These are phyloP conservation scores for Volucella bombylans DNA, from an alignment of 2,888 invertebrate genomes.

Conservation along the genomic window DNA sequence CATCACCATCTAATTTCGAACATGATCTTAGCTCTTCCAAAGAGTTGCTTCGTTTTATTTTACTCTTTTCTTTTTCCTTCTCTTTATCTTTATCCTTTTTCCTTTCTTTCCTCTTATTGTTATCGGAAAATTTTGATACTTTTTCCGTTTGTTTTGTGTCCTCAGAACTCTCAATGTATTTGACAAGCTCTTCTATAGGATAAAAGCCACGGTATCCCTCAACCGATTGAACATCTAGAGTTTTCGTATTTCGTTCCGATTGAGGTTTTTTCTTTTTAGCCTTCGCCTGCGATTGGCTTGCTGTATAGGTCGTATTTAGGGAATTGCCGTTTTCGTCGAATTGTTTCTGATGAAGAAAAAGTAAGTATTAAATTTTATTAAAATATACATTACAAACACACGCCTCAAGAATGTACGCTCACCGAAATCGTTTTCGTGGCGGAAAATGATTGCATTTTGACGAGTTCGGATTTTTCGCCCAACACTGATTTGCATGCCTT, in stretches of 20 bases:
- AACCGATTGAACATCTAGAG: slow-evolving; percentile 84
- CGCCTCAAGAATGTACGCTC: slow-evolving; percentile 66
- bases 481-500: slow-evolving; percentile 78
- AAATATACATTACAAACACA: slow-evolving; percentile 46
- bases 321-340: slow-evolving; percentile 92
- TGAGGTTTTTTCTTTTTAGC: slow-evolving; percentile 85
- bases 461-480: slow-evolving; percentile 76
- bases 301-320: slow-evolving; percentile 82
- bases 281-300: slow-evolving; percentile 85
- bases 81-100: slow-evolving; percentile 82
- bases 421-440: slow-evolving; percentile 76
- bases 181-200: slow-evolving; percentile 89
- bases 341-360: slow-evolving; percentile 84
- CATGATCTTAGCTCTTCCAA: slow-evolving; percentile 90
- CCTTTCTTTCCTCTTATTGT: slow-evolving; percentile 83
- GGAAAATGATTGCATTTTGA: slow-evolving; percentile 75
- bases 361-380: slow-evolving; percentile 52
- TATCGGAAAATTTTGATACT: slow-evolving; percentile 76
- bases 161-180: slow-evolving; percentile 88
- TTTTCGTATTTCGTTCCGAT: slow-evolving; percentile 83
- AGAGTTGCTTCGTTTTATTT: slow-evolving; percentile 88
- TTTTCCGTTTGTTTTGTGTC: slow-evolving; percentile 83
- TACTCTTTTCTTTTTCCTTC: slow-evolving; percentile 79
- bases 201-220: slow-evolving; percentile 91
- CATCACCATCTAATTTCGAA: slow-evolving; percentile 88